These are phyloP conservation scores for Chalcosyrphus nemorum DNA, from an alignment of 2,888 invertebrate genomes.

Conservation along the genomic window DNA sequence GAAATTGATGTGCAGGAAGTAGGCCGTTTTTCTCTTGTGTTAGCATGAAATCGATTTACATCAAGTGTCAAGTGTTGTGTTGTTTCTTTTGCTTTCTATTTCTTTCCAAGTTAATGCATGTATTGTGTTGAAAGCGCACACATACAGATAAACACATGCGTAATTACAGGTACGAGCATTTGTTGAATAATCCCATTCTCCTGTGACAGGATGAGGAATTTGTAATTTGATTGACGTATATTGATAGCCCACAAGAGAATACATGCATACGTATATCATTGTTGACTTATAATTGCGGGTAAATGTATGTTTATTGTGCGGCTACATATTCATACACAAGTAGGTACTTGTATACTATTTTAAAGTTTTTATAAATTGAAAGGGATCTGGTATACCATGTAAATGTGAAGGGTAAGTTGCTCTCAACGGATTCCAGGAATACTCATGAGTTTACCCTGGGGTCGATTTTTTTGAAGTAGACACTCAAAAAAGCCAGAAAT, in stretches of 20 bases:
- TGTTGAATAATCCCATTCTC: not conserved
- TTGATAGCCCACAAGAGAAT: constrained; percentile 28
- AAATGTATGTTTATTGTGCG: constrained; percentile 29
- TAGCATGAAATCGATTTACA: constrained; percentile 47
- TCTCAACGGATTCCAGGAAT: not conserved
- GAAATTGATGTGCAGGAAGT: constrained; percentile 29
- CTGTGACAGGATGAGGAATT: constrained; percentile 3
- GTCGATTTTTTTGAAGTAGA: not conserved
- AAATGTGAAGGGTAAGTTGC: not conserved
- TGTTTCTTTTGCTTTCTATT: constrained; percentile 4
- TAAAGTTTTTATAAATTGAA: not conserved
- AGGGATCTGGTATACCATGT: not conserved
- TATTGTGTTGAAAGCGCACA: not conserved
- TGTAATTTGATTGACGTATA: constrained; percentile 44
- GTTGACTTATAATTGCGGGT: constrained; percentile 25
- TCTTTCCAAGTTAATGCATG: constrained; percentile 5
- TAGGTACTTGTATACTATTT: not conserved
- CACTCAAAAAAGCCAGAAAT: not conserved
- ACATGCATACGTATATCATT: constrained; percentile 41
- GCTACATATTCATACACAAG: constrained; percentile 3
- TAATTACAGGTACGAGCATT: not conserved
- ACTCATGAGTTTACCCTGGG: not conserved
- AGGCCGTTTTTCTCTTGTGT: constrained; percentile 1
- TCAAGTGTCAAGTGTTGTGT: constrained; percentile 32
- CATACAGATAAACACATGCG: not conserved